Evolutionary conservation across 2,797 vertebrate species (phyloP).

Genomic region (Platalea minor): DNA sequence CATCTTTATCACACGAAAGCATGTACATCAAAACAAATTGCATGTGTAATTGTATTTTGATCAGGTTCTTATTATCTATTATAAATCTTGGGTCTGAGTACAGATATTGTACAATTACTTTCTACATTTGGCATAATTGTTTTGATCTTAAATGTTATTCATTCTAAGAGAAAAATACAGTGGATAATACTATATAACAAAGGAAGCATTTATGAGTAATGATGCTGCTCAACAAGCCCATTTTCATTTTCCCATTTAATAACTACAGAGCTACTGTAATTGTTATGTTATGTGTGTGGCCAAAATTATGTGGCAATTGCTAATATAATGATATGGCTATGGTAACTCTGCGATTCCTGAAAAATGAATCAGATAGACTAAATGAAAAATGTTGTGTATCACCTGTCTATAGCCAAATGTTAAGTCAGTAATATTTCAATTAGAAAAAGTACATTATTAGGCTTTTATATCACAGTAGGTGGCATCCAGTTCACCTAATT

Average conservation of each 20-base stretch:
- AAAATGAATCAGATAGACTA: neutral
- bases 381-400: neutral
- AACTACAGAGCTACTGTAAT: neutral
- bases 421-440: neutral
- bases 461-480: neutral
- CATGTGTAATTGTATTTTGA: constrained; percentile 33
- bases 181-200: neutral
- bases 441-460: neutral
- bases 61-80: neutral
- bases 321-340: neutral
- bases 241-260: constrained; percentile 22
- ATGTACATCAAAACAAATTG: neutral
- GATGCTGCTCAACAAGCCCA: neutral
- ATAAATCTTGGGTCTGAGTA: neutral
- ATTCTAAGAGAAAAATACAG: constrained; percentile 12
- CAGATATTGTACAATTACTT: constrained; percentile 1
- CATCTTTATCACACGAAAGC: neutral
- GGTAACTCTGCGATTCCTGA: neutral
- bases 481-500: neutral
- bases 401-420: neutral
- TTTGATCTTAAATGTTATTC: constrained; percentile 31
- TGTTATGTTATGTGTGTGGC: neutral
- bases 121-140: constrained; percentile 8
- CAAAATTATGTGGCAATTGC: neutral
- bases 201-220: constrained; percentile 22